Evolutionary conservation across 2,888 invertebrate genomes (phyloP).

Genomic region (Apodemia duryi): DNA sequence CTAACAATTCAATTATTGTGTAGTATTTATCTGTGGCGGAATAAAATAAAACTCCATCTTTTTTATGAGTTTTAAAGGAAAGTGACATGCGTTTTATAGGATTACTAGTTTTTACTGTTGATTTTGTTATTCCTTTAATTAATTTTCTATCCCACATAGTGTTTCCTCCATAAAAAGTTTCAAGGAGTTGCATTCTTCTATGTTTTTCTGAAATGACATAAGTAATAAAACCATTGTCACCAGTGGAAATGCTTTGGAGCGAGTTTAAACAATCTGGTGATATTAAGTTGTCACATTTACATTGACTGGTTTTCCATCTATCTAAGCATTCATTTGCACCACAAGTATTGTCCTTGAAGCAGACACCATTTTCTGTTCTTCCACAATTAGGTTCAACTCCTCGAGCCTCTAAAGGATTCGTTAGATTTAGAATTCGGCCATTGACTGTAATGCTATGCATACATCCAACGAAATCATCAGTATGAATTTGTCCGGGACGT

Average conservation of each 20-base stretch:
- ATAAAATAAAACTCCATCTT: conserved; percentile 90
- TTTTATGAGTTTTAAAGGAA: conserved; percentile 88
- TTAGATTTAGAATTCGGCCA: conserved; percentile 89
- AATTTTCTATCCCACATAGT: conserved; percentile 82
- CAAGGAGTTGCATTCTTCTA: conserved; percentile 90
- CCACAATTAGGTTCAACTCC: conserved; percentile 88
- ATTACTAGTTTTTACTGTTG: conserved; percentile 50
- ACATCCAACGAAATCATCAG: conserved; percentile 96
- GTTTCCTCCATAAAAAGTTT: conserved; percentile 86
- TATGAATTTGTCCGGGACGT: conserved; percentile 92
- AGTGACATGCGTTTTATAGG: conserved; percentile 88
- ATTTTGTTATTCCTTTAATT: conserved; percentile 47
- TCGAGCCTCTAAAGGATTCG: conserved; percentile 85
- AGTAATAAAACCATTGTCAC: conserved; percentile 87
- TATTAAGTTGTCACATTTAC: conserved; percentile 84
- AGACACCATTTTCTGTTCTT: conserved; percentile 83
- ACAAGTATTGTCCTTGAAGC: conserved; percentile 77
- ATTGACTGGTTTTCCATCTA: conserved; percentile 88
- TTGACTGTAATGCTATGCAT: conserved; percentile 94
- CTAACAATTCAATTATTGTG: conserved; percentile 87
- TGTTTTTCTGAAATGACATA: conserved; percentile 91
- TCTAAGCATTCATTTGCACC: conserved; percentile 87
- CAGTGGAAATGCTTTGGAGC: conserved; percentile 88
- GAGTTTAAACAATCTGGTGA: conserved; percentile 90
- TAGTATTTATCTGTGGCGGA: conserved; percentile 93